Base-by-base conservation (phyloP, 2,888 invertebrate genomes). In the Megastigmus dorsalis region DNA sequence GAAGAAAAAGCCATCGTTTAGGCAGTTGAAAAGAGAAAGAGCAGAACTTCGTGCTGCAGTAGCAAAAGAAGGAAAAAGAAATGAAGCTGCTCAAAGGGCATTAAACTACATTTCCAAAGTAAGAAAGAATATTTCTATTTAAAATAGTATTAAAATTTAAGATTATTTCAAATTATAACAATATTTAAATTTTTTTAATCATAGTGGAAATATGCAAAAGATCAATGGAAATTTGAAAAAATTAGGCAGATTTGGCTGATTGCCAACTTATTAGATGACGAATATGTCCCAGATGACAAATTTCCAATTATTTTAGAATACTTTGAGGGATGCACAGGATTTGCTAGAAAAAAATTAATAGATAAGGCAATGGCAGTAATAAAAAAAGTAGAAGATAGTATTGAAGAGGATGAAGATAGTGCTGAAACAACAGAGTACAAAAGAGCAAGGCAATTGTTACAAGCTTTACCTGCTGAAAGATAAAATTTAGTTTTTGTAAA, bases 211-310 rank as follows among this genome's bases (percentile, higher is more conserved):
- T 90, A 93, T 83, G 90, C 91, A 75, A 90, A 88, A 78, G 88
- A 88, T 52, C 91, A 93, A 80, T 95, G 95, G 95, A 95, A 94
- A 86, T 95, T 95, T 84, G 93, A 93, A 87, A 95, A 95, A 86
- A 87, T 92, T 1, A 91, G 92, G 75, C 95, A 95, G 88, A 91
- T 93, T n/a, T 95, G 94, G 91, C 88, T 95, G 60, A 92, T 92
- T 79, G 92, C 93, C 78, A 91, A 93, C 81, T 91, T 94, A 80
- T 92, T 94, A 78, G 91, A 93, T 74, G 87, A 90, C 13, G 84
- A 86, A 3, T 90, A 91, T 78, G 85, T 95, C 6, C 91, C 92
- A 3, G 90, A 92, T 50, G 89, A 91, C 23, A 88, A 92, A 77
- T 95, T 94, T 91, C 90, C 91, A 2, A 89, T 90, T 13, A 89